These are phyloP conservation scores for Spheniscus humboldti DNA, from an alignment of 2,797 vertebrate genomes.

Conservation along the genomic window DNA sequence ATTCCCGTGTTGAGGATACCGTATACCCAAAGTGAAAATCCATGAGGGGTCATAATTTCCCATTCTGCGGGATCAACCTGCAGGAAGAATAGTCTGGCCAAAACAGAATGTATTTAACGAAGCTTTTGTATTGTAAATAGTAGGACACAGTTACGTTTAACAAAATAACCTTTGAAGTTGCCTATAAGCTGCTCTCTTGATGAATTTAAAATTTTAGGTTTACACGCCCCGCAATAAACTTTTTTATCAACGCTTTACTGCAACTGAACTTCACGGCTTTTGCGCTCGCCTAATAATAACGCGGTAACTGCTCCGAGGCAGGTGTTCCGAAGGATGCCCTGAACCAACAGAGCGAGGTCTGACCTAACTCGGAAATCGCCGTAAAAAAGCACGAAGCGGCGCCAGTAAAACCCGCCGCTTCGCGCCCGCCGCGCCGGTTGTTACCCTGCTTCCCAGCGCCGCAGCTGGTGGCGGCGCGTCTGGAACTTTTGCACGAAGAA, in stretches of 20 bases:
- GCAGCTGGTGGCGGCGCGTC: neutral
- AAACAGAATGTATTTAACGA: neutral
- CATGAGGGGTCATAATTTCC: neutral
- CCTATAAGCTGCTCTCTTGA: constrained; percentile 23
- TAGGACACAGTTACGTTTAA: neutral
- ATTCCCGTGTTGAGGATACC: fast-evolving
- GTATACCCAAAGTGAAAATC: neutral
- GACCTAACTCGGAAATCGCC: constrained; percentile 42
- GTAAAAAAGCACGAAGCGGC: neutral
- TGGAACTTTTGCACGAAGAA: fast-evolving
- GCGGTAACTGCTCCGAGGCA: constrained; percentile 66
- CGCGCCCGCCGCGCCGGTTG: too few species aligned
- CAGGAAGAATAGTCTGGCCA: neutral
- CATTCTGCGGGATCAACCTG: neutral
- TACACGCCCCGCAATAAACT: constrained; percentile 74
- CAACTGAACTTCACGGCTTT: constrained; percentile 66
- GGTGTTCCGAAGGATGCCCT: constrained; percentile 76
- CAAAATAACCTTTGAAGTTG: constrained; percentile 57
- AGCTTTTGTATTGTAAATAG: neutral
- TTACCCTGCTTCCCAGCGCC: too few species aligned
- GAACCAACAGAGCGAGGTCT: constrained; percentile 30
- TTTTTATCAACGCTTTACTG: constrained; percentile 72
- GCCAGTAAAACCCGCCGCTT: neutral
- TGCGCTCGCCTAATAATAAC: constrained; percentile 64
- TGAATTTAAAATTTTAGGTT: constrained; percentile 68